Evolutionary conservation across 2,888 invertebrate species (phyloP).

Genomic region (Macaria liturata): DNA sequence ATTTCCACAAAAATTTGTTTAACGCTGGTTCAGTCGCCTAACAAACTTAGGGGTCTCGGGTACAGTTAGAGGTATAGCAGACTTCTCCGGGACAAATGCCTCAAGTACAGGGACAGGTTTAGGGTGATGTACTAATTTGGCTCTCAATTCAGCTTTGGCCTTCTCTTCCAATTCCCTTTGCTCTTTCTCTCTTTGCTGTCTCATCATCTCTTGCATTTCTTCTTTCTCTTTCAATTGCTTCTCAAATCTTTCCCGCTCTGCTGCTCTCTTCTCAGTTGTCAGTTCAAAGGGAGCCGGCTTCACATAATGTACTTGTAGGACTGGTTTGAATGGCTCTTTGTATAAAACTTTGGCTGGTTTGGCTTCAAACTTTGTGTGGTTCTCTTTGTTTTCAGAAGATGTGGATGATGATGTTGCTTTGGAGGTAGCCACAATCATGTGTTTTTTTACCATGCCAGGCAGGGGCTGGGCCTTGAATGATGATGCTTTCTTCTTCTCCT

Average conservation of each 20-base stretch:
- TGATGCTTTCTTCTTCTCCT: constrained; percentile 82
- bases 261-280: constrained; percentile 85
- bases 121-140: constrained; percentile 84
- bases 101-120: constrained; percentile 82
- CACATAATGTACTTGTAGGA: constrained; percentile 67
- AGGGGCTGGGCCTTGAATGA: constrained; percentile 89
- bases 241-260: constrained; percentile 85
- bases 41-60: constrained; percentile 85
- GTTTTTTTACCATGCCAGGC: constrained; percentile 78
- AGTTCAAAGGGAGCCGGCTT: constrained; percentile 82
- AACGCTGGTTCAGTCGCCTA: constrained; percentile 59
- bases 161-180: constrained; percentile 73
- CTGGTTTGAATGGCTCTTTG: constrained; percentile 86
- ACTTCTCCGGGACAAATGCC: constrained; percentile 77
- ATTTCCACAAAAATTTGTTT: constrained; percentile 10
- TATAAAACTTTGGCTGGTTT: constrained; percentile 83
- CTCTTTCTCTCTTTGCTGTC: constrained; percentile 62
- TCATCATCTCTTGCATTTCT: constrained; percentile 72
- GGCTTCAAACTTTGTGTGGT: constrained; percentile 83
- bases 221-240: constrained; percentile 78
- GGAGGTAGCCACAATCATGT: constrained; percentile 53
- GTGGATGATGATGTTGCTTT: constrained; percentile 55
- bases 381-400: constrained; percentile 75
- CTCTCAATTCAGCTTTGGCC: constrained; percentile 77
- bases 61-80: constrained; percentile 81